Base-by-base conservation (phyloP, 2,797 vertebrate genomes). In the Tarsius wallacei region DNA sequence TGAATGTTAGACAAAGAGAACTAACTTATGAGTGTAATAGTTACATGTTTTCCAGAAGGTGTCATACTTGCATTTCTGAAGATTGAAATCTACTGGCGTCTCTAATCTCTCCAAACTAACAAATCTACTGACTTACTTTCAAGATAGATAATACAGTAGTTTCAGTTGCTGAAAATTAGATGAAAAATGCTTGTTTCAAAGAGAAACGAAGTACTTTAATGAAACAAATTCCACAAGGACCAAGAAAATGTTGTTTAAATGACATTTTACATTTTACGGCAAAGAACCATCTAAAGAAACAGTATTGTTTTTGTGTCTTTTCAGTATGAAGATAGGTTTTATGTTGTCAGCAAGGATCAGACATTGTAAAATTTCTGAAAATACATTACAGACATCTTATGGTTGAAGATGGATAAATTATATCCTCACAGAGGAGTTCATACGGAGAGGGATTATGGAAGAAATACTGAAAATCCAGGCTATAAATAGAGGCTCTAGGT, bases 11-110 rank as follows among this genome's bases (percentile, higher is more conserved):
- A 17, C 26, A 57, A 77, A 87, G n/a, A 24, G 4, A 90, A 57
- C 51, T 63, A 5, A 4, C 28, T 51, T 71, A 57, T 33, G 59
- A 77, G 59, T 91, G 63, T 77, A 28, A 57, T 63, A 55, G 36
- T 76, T 80, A 16, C 68, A 33, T 36, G 31, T 9, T 85, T 91
- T 97, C 97, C 98, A 98, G 97, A 96, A 97, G 97, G 96, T 97
- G 97, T 98, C 97, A 98, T 90, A n/a, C 97, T 98, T 98, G 96
- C 90, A 82, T 96, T 97, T 97, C 95, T 68, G 33, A 94, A 91
- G 70, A 61, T 24, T 57, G 31, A 83, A 71, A 87, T 61, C 36
- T 14, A 36, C 36, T 36, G 33, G 26, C 70, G 81, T 42, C 28
- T 68, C 2, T 70, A 19, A 51, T 84, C 53, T 76, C 74, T 51